Evolutionary conservation across 2,797 vertebrate species (phyloP).

Genomic region (Hephaestus fuliginosus): DNA sequence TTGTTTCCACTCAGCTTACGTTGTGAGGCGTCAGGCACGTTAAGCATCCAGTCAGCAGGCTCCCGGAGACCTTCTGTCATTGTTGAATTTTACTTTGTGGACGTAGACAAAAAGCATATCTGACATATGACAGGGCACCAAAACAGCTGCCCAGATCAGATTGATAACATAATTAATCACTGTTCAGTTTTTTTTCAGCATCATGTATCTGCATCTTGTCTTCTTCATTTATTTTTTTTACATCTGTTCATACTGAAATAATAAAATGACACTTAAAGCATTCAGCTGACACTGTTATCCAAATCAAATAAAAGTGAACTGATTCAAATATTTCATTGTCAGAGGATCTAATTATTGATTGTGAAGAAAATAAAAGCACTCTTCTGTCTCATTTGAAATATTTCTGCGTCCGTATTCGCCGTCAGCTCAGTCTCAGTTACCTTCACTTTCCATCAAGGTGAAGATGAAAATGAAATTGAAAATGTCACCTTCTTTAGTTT

Average conservation of each 20-base stretch:
- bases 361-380: background rate
- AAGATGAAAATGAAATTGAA: conserved; percentile 33
- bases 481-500: conserved; percentile 2
- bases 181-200: background rate
- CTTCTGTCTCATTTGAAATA: background rate
- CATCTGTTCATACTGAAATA: conserved; percentile 42
- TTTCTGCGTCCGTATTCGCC: too few species aligned
- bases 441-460: background rate
- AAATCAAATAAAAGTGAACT: conserved; percentile 31
- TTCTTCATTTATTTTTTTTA: conserved; percentile 14
- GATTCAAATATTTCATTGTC: conserved; percentile 1
- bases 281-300: background rate
- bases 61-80: conserved; percentile 23
- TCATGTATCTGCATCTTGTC: conserved; percentile 7
- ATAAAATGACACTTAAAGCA: conserved; percentile 26
- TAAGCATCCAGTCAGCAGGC: conserved; percentile 41
- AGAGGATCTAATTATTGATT: background rate
- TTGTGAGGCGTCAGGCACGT: conserved; percentile 46
- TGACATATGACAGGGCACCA: background rate
- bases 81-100: background rate
- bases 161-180: background rate
- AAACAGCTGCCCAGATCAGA: background rate
- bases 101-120: background rate
- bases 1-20: conserved; percentile 40
- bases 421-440: background rate